Conservation (phyloP, 2,888 invertebrate genomes). For the Caenorhabditis wallacei region DNA sequence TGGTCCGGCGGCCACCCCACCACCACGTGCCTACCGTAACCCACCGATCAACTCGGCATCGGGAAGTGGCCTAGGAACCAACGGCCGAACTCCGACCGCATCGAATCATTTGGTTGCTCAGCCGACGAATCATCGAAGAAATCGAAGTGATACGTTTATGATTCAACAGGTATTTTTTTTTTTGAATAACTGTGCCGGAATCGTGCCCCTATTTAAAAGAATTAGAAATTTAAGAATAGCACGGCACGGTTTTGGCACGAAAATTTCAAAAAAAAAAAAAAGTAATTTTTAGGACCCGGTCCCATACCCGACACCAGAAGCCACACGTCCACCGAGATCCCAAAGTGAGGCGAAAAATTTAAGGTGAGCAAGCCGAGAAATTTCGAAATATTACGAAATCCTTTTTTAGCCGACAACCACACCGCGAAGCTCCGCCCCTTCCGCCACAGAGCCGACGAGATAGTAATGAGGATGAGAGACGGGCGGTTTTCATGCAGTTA, state of each 20-base stretch:
- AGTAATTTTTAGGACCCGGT: neutral
- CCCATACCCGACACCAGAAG: conserved; percentile 22
- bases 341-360: conserved; percentile 43
- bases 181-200: neutral
- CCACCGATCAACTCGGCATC: conserved; percentile 18
- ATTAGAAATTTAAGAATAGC: too few relatives aligned
- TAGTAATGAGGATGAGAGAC: conserved; percentile 35
- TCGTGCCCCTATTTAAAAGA: too few relatives aligned
- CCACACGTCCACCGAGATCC: conserved; percentile 36
- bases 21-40: conserved; percentile 38
- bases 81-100: conserved; percentile 37
- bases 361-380: neutral
- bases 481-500: conserved; percentile 1
- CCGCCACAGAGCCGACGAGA: conserved; percentile 19
- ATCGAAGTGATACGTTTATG: conserved; percentile 50
- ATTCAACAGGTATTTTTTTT: conserved; percentile 18
- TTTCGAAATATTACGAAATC: conserved; percentile 41
- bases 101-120: conserved; percentile 34
- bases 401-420: conserved; percentile 29
- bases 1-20: conserved; percentile 65
- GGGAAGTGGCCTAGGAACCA: conserved; percentile 21
- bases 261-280: neutral
- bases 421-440: conserved; percentile 36
- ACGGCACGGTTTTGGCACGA: too few relatives aligned
- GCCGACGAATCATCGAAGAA: conserved; percentile 37